Evolutionary conservation across 2,797 vertebrate species (phyloP).

Genomic region (Sebastolobus alascanus): DNA sequence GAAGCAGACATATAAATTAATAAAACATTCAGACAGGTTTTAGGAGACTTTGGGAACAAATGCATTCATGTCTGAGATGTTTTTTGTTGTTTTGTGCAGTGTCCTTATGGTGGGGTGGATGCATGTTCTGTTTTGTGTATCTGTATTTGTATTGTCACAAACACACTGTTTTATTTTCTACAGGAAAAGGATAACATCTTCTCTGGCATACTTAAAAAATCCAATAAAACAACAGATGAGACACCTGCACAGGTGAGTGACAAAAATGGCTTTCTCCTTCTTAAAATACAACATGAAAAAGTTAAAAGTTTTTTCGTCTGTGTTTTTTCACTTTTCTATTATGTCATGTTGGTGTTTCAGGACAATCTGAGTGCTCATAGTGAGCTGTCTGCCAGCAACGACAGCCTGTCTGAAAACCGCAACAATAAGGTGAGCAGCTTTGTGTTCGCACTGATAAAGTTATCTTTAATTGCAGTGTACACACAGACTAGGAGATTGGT

Average conservation of each 20-base stretch:
- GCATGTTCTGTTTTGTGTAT: neutral
- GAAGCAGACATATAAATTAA: neutral
- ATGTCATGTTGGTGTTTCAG: slow-evolving; percentile 39
- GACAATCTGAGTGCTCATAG: slow-evolving; percentile 32
- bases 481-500: neutral
- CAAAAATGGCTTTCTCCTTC: neutral
- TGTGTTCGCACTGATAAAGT: neutral
- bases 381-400: slow-evolving; percentile 67
- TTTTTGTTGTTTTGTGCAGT: neutral
- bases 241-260: slow-evolving; percentile 28
- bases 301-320: neutral
- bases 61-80: neutral
- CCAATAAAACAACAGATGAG: slow-evolving; percentile 53
- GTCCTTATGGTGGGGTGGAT: neutral
- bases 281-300: neutral
- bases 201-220: slow-evolving; percentile 60
- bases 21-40: neutral
- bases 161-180: neutral
- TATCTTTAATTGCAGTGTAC: slow-evolving; percentile 1
- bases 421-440: slow-evolving; percentile 57
- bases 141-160: neutral
- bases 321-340: neutral
- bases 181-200: slow-evolving; percentile 64
- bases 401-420: slow-evolving; percentile 68
- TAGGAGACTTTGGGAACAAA: neutral